A percentile compares a stretch with the other conserved stretches of the same genome.
phyloP scores from a whole-genome alignment of 2,888 invertebrate genomes.

The Zygogramma bicolorata region DNA sequence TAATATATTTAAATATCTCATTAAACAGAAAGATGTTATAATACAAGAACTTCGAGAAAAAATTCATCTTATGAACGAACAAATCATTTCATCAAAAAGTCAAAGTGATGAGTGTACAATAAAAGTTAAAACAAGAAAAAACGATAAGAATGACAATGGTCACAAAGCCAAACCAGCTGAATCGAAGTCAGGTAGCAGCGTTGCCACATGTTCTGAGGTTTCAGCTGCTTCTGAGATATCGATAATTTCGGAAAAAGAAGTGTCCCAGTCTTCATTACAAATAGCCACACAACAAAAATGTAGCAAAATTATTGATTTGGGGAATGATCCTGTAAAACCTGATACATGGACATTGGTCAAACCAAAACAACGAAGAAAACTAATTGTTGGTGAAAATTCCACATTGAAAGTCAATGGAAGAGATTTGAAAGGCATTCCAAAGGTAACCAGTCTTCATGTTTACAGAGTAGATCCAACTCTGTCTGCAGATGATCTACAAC shows the following conservation, averaged over 20 bases:
- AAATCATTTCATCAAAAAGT: not conserved
- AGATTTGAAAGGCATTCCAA: no score
- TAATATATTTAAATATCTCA: conserved; percentile 15
- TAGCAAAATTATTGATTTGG: not conserved
- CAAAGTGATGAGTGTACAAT: not conserved
- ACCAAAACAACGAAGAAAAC: not conserved
- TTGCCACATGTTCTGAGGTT: not conserved
- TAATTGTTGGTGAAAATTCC: not conserved
- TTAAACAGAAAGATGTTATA: conserved; percentile 4
- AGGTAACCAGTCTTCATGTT: not conserved
- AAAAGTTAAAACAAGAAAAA: not conserved
- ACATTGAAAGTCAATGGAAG: not conserved
- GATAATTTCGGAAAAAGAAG: not conserved
- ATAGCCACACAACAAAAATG: not conserved
- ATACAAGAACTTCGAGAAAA: not conserved
- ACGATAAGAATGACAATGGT: not conserved
- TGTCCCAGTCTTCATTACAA: not conserved
- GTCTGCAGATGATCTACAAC: conserved; percentile 4
- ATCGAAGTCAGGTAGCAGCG: not conserved
- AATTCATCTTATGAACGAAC: conserved; percentile 6
- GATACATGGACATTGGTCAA: not conserved
- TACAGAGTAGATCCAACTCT: not conserved
- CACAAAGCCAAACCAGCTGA: not conserved
- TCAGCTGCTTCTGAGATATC: not conserved
- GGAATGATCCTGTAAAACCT: not conserved